phyloP scores from a whole-genome alignment of 2,888 invertebrate species.

The Hofmannophila pseudospretella region DNA sequence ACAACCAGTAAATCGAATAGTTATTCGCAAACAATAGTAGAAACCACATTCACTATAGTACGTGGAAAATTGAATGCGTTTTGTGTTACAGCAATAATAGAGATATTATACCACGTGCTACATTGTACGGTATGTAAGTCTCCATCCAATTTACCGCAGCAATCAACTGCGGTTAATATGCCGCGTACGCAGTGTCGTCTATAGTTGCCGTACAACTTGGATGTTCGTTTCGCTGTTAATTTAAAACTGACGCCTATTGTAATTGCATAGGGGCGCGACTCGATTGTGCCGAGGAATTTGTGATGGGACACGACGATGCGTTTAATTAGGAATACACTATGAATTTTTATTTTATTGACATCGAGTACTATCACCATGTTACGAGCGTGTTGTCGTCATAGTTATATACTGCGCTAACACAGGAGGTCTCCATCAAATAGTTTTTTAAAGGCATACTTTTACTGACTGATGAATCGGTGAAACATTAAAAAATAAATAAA shows the following conservation, averaged over 20 bases:
- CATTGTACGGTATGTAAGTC: slow-evolving; percentile 30
- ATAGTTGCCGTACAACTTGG: slow-evolving; percentile 22
- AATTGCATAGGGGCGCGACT: slow-evolving; percentile 8
- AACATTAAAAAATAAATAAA: too few relatives aligned
- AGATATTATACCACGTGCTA: slow-evolving; percentile 1
- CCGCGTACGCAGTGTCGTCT: slow-evolving; percentile 39
- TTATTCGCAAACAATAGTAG: too few relatives aligned
- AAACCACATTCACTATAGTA: too few relatives aligned
- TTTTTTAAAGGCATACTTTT: too few relatives aligned
- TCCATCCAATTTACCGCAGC: slow-evolving; percentile 54
- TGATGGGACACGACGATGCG: neutral
- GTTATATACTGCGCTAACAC: too few relatives aligned
- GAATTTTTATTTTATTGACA: neutral
- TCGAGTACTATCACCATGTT: neutral
- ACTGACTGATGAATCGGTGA: too few relatives aligned
- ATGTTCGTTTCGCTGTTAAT: slow-evolving; percentile 3
- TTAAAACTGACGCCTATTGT: slow-evolving; percentile 7
- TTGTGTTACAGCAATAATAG: neutral
- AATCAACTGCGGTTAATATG: slow-evolving; percentile 60
- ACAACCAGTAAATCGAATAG: too few relatives aligned
- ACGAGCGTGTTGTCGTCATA: too few relatives aligned
- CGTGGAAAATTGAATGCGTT: too few relatives aligned
- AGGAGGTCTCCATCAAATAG: too few relatives aligned
- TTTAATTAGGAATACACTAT: neutral
- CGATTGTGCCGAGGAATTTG: neutral